These are phyloP conservation scores for Goniozus legneri DNA, from an alignment of 1,140 invertebrate species.

Conservation along the genomic window DNA sequence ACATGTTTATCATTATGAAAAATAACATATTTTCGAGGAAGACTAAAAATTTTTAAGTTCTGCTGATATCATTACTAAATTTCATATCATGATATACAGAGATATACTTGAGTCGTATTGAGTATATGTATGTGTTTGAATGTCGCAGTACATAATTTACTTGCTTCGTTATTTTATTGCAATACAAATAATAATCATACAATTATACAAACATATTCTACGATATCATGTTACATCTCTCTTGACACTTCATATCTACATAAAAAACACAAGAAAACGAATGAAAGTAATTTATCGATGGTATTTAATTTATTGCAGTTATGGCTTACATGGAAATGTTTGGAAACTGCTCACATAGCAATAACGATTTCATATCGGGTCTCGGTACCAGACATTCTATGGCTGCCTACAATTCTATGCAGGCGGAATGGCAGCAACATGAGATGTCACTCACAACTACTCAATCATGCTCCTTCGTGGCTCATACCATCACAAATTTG, in stretches of 20 bases:
- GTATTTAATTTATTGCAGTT: slow-evolving; percentile 61
- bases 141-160: too few species aligned
- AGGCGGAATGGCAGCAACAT: slow-evolving; percentile 64
- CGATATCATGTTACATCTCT: too few species aligned
- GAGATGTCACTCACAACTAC: slow-evolving; percentile 59
- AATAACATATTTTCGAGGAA: too few species aligned
- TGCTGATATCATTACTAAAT: too few species aligned
- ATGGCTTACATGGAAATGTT: slow-evolving; percentile 96
- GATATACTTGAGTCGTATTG: too few species aligned
- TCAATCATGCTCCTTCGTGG: slow-evolving; percentile 61
- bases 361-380: slow-evolving; percentile 66
- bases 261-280: neutral
- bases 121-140: too few species aligned
- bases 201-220: slow-evolving; percentile 6
- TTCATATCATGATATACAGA: too few species aligned
- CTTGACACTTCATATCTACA: slow-evolving; percentile 5
- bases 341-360: slow-evolving; percentile 79
- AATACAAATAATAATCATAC: too few species aligned
- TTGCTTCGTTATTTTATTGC: too few species aligned
- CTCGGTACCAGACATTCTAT: slow-evolving; percentile 69
- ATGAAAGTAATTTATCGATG: neutral
- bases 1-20: too few species aligned
- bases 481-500: slow-evolving; percentile 48
- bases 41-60: too few species aligned
- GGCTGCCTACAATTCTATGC: slow-evolving; percentile 72